Evolutionary conservation across 92 coral and sea anemone genomes (phyloP).

Genomic region (Epizoanthus scotinus): DNA sequence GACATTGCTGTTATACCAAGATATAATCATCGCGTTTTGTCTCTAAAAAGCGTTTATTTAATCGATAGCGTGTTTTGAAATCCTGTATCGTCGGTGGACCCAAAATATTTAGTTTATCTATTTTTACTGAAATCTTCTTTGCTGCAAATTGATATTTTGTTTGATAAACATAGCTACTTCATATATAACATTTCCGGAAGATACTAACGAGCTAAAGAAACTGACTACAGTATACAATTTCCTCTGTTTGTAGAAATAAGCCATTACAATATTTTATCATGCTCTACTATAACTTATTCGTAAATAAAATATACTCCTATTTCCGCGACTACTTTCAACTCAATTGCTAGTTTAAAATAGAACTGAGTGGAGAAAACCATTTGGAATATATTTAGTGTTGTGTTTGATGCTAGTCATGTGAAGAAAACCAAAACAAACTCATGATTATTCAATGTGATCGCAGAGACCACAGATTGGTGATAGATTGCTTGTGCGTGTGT

Average conservation of each 20-base stretch:
- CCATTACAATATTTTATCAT: neutral
- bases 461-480: no score
- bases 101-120: constrained; percentile 23
- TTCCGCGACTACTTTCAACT: neutral
- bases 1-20: constrained; percentile 19
- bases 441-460: no score
- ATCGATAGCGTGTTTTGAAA: constrained; percentile 26
- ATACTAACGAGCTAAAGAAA: neutral
- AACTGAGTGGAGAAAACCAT: no score
- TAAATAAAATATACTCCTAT: neutral
- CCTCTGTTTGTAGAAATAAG: neutral
- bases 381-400: no score
- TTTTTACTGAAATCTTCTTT: constrained; percentile 11
- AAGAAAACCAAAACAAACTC: no score
- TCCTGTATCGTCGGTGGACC: neutral
- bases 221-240: neutral
- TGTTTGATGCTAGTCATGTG: no score
- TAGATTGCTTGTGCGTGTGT: no score
- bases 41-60: constrained; percentile 4
- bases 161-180: constrained; percentile 18
- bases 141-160: constrained; percentile 2
- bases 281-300: neutral
- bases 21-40: constrained; percentile 16
- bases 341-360: neutral
- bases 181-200: constrained; percentile 11